Evolutionary conservation across 2,113 vertebrate species (phyloP), one percentile per base, ranked within the genome.

Genomic region (Mugil cephalus): DNA sequence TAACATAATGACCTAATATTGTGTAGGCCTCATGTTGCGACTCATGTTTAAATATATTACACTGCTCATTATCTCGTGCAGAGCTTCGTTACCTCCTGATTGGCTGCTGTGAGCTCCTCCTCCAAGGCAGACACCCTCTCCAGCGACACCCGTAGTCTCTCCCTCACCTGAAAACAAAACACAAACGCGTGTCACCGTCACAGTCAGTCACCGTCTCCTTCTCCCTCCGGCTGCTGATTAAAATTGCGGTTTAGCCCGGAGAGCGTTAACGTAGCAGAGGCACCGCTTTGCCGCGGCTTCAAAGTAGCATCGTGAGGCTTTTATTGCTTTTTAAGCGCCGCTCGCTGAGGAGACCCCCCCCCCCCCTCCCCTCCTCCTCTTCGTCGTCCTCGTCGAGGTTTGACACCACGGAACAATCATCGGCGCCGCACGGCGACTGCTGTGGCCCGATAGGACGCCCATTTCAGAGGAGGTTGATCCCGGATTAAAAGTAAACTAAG

Each of bases 111-210:
- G 81, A 98, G 95, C 94, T 98, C 97, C 94, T 98, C 97, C 95
- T 98, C 97, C 94, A 98, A 95, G 88, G 92, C 96, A 59, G 96
- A 96, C 84, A 98, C 96, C 94, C 97, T 96, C 95, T 98, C 97
- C 91, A 98, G 95, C 73, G 97, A 97, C 93, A 98, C 96, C 76
- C 97, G 96, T 92, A 98, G 95, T 93, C 97, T 94, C 94, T 93
- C 93, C 65, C 93, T 53, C 10, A 93, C 93, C 93, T 93, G 35
- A 24, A 68, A 82, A 36, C 4, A 36, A 63, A 8, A 70, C 53
- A 7, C 30, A 54, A 19, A 54, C 19, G 53, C 2, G 4, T 24
- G 53, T 55, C 15, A 65, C 0, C 0, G 52, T 2, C 5, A 30
- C 24, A 30, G 24, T 30, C 24, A 5, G 24, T n/a, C n/a, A n/a